phyloP scores from a whole-genome alignment of 1,140 invertebrate species.

The Monochamus saltuarius region DNA sequence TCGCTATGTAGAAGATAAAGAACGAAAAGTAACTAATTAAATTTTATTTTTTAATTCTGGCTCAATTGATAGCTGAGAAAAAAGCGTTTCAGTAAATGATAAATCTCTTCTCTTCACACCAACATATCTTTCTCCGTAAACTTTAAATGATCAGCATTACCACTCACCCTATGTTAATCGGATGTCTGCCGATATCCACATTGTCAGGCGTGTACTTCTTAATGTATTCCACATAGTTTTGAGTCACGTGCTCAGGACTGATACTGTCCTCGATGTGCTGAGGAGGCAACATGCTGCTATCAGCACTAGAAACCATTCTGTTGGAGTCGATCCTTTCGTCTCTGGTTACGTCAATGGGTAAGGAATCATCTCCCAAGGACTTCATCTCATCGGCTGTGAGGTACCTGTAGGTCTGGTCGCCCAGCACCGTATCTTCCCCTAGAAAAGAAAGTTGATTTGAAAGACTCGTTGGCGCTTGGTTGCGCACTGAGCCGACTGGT shows the following conservation, averaged over 20 bases:
- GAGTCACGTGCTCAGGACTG: slow-evolving; percentile 63
- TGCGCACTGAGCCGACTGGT: too few species aligned
- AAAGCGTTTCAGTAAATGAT: neutral
- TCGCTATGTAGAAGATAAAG: too few species aligned
- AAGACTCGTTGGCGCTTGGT: too few species aligned
- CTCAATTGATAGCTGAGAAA: neutral
- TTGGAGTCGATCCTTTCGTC: slow-evolving; percentile 77
- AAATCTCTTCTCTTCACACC: neutral
- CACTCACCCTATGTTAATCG: slow-evolving; percentile 74
- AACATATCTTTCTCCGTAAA: slow-evolving; percentile 1
- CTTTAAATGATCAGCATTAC: neutral
- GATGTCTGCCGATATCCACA: slow-evolving; percentile 68
- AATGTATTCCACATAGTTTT: slow-evolving; percentile 59
- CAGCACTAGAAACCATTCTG: slow-evolving; percentile 54
- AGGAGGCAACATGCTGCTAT: slow-evolving; percentile 53
- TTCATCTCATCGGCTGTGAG: slow-evolving; percentile 94
- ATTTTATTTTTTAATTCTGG: too few species aligned
- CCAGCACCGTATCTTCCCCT: slow-evolving; percentile 87
- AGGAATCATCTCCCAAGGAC: slow-evolving; percentile 87
- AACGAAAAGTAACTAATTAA: too few species aligned
- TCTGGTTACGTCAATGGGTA: slow-evolving; percentile 88
- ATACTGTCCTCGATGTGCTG: slow-evolving; percentile 63
- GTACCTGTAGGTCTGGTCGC: slow-evolving; percentile 90
- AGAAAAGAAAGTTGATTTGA: slow-evolving; percentile 31
- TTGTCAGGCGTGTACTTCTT: slow-evolving; percentile 62